A percentile compares a stretch with the other conserved stretches of the same genome.
Conservation (phyloP, 2,113 vertebrate genomes). For the Sapayoa aenigma region DNA sequence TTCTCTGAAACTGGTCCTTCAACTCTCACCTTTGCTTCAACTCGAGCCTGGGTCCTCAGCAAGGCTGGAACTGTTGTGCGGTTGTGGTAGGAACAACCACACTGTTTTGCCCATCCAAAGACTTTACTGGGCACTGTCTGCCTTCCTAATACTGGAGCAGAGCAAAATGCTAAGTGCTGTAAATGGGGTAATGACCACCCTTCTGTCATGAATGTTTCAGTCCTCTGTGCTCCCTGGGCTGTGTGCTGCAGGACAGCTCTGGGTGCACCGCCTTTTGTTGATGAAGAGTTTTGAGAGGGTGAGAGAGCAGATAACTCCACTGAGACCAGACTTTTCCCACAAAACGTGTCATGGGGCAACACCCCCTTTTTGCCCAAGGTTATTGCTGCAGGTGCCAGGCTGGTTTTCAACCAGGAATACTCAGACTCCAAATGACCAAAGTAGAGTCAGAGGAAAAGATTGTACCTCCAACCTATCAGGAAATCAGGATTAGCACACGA, state of each 20-base stretch:
- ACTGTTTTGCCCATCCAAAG: rapidly evolving
- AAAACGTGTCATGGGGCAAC: neutral
- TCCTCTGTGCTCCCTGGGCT: neutral
- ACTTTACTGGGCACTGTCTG: neutral
- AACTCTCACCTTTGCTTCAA: neutral
- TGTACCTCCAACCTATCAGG: neutral
- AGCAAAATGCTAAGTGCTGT: neutral
- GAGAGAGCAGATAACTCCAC: neutral
- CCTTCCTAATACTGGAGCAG: neutral
- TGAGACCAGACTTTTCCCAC: neutral
- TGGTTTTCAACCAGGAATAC: neutral
- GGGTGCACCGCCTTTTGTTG: neutral
- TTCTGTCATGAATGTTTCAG: neutral
- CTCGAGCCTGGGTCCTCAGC: neutral
- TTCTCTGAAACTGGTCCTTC: neutral
- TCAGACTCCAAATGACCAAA: neutral
- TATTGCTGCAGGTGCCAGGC: rapidly evolving
- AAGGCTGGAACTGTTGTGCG: neutral
- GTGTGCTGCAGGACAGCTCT: neutral
- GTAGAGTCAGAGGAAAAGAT: neutral
- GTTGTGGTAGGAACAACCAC: neutral
- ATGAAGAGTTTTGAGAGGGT: neutral
- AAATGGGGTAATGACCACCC: neutral
- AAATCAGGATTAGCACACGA: neutral
- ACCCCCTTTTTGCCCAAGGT: neutral